A percentile compares a stretch with the other conserved stretches of the same genome.
Evolutionary conservation across 2,888 invertebrate species (phyloP).

Genomic region (Pristionchus exspectatus): DNA sequence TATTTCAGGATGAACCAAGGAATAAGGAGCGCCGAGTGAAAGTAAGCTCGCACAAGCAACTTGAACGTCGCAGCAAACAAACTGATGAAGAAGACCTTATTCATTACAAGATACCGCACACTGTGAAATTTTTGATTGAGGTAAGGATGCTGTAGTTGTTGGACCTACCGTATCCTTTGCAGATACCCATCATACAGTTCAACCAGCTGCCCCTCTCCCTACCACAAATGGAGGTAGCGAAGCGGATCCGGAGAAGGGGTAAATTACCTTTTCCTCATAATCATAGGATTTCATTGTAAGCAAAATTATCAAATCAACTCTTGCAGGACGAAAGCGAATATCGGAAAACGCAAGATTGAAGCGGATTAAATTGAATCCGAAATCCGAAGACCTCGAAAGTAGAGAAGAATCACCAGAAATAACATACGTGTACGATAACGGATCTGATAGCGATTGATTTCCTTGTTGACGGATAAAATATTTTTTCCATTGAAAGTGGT

Average conservation of each 20-base stretch:
- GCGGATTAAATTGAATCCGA: neutral
- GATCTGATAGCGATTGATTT: neutral
- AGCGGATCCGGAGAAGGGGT: neutral
- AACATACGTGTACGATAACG: neutral
- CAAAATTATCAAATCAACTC: neutral
- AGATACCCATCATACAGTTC: neutral
- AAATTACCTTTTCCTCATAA: neutral
- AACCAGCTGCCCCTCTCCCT: neutral
- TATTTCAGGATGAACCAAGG: too few species aligned
- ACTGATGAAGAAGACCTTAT: too few species aligned
- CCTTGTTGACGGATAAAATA: neutral
- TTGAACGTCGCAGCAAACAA: too few species aligned
- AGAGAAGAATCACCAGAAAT: neutral
- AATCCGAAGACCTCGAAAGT: neutral
- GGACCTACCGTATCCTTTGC: neutral
- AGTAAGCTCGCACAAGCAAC: too few species aligned
- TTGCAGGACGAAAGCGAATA: neutral
- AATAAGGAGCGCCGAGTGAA: too few species aligned
- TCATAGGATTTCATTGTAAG: neutral
- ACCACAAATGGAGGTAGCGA: neutral
- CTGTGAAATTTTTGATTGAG: too few species aligned
- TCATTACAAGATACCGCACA: too few species aligned
- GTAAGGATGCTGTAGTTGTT: too few species aligned
- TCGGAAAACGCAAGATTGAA: neutral
- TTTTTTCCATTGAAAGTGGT: neutral